Evolutionary conservation across 2,797 vertebrate genomes (phyloP).

Genomic region (Anisognathus igniventris): DNA sequence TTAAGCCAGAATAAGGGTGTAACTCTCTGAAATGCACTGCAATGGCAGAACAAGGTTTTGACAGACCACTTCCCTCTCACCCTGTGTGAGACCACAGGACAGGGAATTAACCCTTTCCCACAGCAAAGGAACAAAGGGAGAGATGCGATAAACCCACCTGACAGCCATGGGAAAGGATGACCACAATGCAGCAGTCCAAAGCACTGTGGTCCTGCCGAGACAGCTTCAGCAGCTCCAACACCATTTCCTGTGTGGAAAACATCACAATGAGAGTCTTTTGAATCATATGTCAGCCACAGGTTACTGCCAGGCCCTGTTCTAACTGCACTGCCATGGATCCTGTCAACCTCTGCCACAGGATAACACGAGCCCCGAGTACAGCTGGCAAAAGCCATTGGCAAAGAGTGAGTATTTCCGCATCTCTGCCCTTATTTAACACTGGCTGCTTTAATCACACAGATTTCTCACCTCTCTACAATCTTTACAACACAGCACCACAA

Average conservation of each 20-base stretch:
- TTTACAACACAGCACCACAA: neutral
- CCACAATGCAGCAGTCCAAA: slow-evolving; percentile 88
- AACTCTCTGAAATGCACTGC: fast-evolving
- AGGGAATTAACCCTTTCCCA: neutral
- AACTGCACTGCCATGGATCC: neutral
- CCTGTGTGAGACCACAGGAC: fast-evolving
- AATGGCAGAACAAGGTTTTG: neutral
- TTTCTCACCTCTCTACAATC: neutral
- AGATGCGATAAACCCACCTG: slow-evolving; percentile 73
- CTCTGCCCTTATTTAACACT: neutral
- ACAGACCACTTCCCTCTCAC: neutral
- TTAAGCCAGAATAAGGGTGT: neutral
- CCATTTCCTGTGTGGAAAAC: slow-evolving; percentile 76
- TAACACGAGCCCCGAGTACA: fast-evolving
- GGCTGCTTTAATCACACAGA: neutral
- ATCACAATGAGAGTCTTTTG: fast-evolving
- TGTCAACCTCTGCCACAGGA: fast-evolving
- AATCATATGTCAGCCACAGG: fast-evolving
- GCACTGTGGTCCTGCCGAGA: slow-evolving; percentile 77
- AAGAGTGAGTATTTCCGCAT: neutral
- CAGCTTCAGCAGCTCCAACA: slow-evolving; percentile 72
- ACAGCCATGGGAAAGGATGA: slow-evolving; percentile 92
- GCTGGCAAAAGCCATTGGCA: neutral
- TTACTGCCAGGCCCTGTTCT: neutral
- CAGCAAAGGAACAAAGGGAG: neutral